Evolutionary conservation across 64 coral and sea anemone species (phyloP).

Genomic region (Stichodactyla mertensii): DNA sequence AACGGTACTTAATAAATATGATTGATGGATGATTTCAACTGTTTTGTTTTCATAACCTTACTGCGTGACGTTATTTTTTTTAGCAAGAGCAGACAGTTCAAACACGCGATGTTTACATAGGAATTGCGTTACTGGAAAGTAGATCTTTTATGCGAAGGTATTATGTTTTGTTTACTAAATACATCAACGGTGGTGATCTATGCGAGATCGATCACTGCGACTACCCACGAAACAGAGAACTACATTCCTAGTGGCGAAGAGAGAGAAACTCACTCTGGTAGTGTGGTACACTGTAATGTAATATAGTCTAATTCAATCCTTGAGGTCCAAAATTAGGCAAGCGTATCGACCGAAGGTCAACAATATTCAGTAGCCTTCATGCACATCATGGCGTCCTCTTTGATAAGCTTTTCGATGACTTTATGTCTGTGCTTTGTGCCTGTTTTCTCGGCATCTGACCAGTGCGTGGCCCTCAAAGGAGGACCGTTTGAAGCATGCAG

Average conservation of each 20-base stretch:
- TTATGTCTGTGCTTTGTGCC: not conserved
- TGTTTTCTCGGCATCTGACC: not conserved
- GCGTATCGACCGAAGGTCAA: not conserved
- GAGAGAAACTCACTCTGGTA: no score
- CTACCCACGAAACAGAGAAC: no score
- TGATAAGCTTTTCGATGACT: not conserved
- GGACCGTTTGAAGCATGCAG: conserved; percentile 15
- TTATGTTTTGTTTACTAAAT: not conserved
- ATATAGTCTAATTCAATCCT: not conserved
- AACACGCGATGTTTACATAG: no score
- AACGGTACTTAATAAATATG: no score
- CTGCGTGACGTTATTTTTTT: no score
- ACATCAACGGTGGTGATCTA: no score
- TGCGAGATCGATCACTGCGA: no score
- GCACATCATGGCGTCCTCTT: not conserved
- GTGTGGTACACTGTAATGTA: no score
- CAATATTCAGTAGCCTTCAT: not conserved
- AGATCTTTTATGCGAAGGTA: not conserved
- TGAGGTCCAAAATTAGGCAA: not conserved
- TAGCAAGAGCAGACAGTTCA: no score
- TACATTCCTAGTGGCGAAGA: no score
- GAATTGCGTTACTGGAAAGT: not conserved
- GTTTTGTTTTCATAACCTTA: no score
- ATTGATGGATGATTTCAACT: no score
- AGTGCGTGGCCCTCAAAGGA: not conserved